Percentiles rank a stretch among this genome's conserved stretches.
Evolutionary conservation across 2,888 invertebrate species (phyloP).

Genomic region (Chrysolina americana): DNA sequence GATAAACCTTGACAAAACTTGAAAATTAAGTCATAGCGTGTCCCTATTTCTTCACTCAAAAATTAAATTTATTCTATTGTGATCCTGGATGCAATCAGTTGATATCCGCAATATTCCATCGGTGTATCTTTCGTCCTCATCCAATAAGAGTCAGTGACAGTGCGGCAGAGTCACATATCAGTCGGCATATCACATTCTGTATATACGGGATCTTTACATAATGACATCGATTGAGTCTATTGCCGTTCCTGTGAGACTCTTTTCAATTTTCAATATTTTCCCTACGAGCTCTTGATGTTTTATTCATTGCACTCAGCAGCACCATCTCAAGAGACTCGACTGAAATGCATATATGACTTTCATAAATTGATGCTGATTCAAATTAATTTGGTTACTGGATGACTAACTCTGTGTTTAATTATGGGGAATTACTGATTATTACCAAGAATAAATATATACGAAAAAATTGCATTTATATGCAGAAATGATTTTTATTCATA

Average conservation of each 20-base stretch:
- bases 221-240: slow-evolving; percentile 69
- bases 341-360: slow-evolving; percentile 68
- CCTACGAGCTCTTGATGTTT: slow-evolving; percentile 71
- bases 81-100: slow-evolving; percentile 35
- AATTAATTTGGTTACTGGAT: not conserved
- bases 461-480: too few species aligned
- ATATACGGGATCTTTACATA: slow-evolving; percentile 65
- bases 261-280: slow-evolving; percentile 71
- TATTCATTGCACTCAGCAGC: slow-evolving; percentile 71
- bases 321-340: slow-evolving; percentile 70
- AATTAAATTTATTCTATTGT: slow-evolving; percentile 32
- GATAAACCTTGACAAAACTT: too few species aligned
- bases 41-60: not conserved
- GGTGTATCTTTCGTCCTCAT: slow-evolving; percentile 44
- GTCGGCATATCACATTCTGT: slow-evolving; percentile 61
- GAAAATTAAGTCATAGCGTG: not conserved
- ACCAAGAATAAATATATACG: too few species aligned
- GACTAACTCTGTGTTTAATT: not conserved
- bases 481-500: too few species aligned
- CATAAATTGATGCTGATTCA: slow-evolving; percentile 29
- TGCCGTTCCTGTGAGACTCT: slow-evolving; percentile 68
- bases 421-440: not conserved
- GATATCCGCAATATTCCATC: slow-evolving; percentile 37
- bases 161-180: slow-evolving; percentile 47
- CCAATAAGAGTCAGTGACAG: slow-evolving; percentile 34